Percentiles rank a stretch among this genome's conserved stretches.
Conservation (phyloP, 2,797 vertebrate species). For the Neosalanx taihuensis region DNA sequence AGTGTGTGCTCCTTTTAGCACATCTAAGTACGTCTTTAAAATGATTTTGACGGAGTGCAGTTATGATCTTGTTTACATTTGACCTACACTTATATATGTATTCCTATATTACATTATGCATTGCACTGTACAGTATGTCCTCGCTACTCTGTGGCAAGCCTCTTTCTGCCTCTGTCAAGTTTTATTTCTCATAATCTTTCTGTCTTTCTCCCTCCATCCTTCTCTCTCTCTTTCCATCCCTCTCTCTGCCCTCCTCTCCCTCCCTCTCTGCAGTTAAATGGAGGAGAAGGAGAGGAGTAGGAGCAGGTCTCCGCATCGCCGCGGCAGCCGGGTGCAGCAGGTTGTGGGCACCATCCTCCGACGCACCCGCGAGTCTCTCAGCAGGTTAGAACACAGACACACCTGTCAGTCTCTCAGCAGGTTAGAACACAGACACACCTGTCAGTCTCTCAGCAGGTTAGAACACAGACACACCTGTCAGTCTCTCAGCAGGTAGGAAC, state of each 20-base stretch:
- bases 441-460: too few relatives aligned
- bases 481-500: too few relatives aligned
- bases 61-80: neutral
- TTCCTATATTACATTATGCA: slow-evolving; percentile 51
- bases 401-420: too few relatives aligned
- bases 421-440: too few relatives aligned
- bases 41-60: too few relatives aligned
- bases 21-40: too few relatives aligned
- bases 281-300: slow-evolving; percentile 86
- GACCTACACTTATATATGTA: too few relatives aligned
- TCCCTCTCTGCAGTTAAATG: slow-evolving; percentile 81
- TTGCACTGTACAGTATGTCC: slow-evolving; percentile 12
- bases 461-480: too few relatives aligned
- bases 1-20: too few relatives aligned
- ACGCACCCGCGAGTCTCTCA: slow-evolving; percentile 81
- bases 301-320: slow-evolving; percentile 84
- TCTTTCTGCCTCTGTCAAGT: neutral
- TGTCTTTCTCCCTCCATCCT: neutral
- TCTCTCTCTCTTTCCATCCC: neutral
- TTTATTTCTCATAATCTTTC: neutral
- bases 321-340: slow-evolving; percentile 90
- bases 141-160: slow-evolving; percentile 30
- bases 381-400: too few relatives aligned
- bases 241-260: neutral
- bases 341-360: slow-evolving; percentile 96